These are phyloP conservation scores for Clunio marinus DNA, from an alignment of 2,888 invertebrate genomes.

Conservation along the genomic window DNA sequence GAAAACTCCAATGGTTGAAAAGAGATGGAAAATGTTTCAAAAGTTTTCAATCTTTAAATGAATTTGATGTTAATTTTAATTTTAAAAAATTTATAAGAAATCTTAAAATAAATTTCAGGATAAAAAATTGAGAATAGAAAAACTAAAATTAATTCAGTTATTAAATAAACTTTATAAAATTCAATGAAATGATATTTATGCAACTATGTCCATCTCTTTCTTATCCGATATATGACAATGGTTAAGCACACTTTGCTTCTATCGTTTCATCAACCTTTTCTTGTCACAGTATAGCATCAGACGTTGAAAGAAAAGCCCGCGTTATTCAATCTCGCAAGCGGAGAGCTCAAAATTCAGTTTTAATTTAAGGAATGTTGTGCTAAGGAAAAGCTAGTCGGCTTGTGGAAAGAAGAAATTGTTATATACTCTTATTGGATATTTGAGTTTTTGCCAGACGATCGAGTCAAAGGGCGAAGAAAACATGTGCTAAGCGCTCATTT, in stretches of 20 bases:
- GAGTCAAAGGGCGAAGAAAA: not conserved
- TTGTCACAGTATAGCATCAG: constrained; percentile 38
- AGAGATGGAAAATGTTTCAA: not conserved
- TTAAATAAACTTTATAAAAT: not conserved
- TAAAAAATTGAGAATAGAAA: too few species aligned
- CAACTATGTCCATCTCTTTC: constrained; percentile 12
- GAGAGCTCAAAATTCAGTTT: constrained; percentile 5
- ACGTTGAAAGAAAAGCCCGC: constrained; percentile 29
- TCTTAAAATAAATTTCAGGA: too few species aligned
- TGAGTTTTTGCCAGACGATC: constrained; percentile 8
- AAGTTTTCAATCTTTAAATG: not conserved
- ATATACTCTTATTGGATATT: not conserved
- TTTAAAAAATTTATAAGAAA: not conserved
- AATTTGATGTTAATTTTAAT: not conserved
- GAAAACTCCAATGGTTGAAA: constrained; percentile 5
- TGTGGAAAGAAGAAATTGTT: not conserved
- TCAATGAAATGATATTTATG: not conserved
- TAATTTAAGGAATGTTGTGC: not conserved
- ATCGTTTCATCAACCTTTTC: constrained; percentile 26
- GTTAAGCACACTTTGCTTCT: constrained; percentile 33
- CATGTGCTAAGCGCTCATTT: constrained; percentile 32
- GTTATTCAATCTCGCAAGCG: constrained; percentile 5
- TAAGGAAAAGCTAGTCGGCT: not conserved
- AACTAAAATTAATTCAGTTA: too few species aligned
- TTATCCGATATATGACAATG: constrained; percentile 10